phyloP scores from a whole-genome alignment of 2,797 vertebrate genomes.

The Gallinago nigripennis region DNA sequence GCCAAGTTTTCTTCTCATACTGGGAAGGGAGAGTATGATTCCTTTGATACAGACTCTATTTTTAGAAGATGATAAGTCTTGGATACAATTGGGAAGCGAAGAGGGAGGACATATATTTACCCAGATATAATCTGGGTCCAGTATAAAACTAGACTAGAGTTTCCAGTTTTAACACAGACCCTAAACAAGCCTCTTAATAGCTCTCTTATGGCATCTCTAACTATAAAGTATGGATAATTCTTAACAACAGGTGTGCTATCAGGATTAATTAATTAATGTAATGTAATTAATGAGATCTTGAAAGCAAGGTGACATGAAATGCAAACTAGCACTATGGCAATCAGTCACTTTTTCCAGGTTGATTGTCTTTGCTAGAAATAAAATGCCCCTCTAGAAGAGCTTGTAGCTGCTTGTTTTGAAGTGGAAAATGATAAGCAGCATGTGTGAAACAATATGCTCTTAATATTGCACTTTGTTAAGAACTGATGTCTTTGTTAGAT shows the following conservation, averaged over 20 bases:
- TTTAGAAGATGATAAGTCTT: background rate
- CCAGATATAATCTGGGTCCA: background rate
- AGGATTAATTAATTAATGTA: constrained; percentile 66
- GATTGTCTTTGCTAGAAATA: constrained; percentile 41
- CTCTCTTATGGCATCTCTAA: background rate
- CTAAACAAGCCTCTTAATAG: background rate
- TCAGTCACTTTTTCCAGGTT: constrained; percentile 55
- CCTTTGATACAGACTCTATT: background rate
- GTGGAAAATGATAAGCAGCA: constrained; percentile 1
- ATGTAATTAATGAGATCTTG: constrained; percentile 66
- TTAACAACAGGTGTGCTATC: constrained; percentile 64
- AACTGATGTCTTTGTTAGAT: background rate
- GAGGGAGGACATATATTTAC: background rate
- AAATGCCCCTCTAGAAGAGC: constrained; percentile 13
- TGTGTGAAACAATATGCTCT: constrained; percentile 11
- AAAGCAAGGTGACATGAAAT: constrained; percentile 69
- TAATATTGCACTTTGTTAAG: background rate
- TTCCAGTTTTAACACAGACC: background rate
- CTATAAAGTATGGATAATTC: constrained; percentile 36
- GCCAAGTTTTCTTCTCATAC: background rate
- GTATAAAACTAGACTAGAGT: background rate
- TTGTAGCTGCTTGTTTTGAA: constrained; percentile 27
- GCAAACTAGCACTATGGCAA: constrained; percentile 41
- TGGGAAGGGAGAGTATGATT: accelerated
- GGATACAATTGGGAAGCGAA: background rate